Conservation (phyloP, 2,888 invertebrate species). For the Lasius fuliginosus region DNA sequence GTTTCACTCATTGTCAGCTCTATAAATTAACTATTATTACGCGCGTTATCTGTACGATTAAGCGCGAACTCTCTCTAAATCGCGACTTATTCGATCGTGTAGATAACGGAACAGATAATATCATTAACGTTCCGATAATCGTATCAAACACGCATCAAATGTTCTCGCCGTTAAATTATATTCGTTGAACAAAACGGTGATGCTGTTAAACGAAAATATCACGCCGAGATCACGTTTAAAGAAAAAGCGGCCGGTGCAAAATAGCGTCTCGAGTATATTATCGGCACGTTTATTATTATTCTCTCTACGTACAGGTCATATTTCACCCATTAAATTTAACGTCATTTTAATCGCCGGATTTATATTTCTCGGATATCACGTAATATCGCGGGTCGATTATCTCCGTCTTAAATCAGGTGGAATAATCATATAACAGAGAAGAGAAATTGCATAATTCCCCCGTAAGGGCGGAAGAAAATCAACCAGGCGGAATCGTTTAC, state of each 20-base stretch:
- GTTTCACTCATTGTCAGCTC: background rate
- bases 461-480: background rate
- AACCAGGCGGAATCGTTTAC: background rate
- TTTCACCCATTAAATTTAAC: background rate
- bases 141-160: background rate
- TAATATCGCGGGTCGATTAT: background rate
- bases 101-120: background rate
- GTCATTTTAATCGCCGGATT: background rate
- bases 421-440: constrained; percentile 1
- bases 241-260: background rate
- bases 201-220: background rate
- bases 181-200: background rate
- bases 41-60: background rate
- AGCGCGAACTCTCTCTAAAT: background rate
- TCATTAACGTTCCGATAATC: background rate
- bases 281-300: constrained; percentile 11
- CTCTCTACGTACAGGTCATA: background rate
- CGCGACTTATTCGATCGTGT: background rate
- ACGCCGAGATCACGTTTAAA: background rate
- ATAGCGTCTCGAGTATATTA: constrained; percentile 24
- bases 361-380: constrained; percentile 32
- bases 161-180: background rate
- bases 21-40: background rate
- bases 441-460: background rate
- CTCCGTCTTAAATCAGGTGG: background rate